Evolutionary conservation across 2,888 invertebrate genomes (phyloP).

Genomic region (Macrostomum cliftonense): DNA sequence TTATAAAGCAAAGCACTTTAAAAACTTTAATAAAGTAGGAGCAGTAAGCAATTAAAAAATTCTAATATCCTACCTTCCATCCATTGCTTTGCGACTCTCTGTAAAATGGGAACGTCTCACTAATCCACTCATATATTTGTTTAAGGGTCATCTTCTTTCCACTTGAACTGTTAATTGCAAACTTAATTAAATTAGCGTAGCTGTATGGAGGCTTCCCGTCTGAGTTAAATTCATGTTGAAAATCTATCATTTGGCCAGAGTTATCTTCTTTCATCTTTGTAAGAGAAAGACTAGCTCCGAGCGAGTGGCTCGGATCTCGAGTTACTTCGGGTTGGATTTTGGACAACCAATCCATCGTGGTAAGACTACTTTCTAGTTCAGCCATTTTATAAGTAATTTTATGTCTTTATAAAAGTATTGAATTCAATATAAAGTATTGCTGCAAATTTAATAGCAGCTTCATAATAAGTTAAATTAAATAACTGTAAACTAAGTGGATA

Average conservation of each 20-base stretch:
- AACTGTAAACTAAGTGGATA: too few relatives aligned
- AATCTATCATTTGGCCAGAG: background rate
- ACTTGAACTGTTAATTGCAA: slow-evolving; percentile 9
- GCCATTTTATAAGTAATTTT: slow-evolving; percentile 3
- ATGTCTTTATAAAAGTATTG: too few relatives aligned
- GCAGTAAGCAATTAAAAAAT: too few relatives aligned
- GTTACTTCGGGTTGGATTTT: slow-evolving; percentile 35
- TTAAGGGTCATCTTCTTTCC: slow-evolving; percentile 9
- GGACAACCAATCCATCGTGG: slow-evolving; percentile 42
- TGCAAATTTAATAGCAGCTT: too few relatives aligned
- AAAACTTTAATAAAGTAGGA: background rate
- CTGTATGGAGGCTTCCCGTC: slow-evolving; percentile 10
- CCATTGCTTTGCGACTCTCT: slow-evolving; percentile 7
- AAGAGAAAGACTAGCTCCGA: background rate
- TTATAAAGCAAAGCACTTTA: too few relatives aligned
- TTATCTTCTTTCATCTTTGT: background rate
- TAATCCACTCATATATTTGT: slow-evolving; percentile 11
- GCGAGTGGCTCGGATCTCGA: slow-evolving; percentile 1
- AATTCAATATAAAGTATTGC: too few relatives aligned
- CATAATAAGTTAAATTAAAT: too few relatives aligned
- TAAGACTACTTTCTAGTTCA: slow-evolving; percentile 38
- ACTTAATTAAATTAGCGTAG: slow-evolving; percentile 10
- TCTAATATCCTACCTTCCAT: slow-evolving; percentile 7
- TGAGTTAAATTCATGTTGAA: background rate
- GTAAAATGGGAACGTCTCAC: slow-evolving; percentile 11